Base-by-base conservation (phyloP, 2,888 invertebrate species). In the Drosophila histrio region DNA sequence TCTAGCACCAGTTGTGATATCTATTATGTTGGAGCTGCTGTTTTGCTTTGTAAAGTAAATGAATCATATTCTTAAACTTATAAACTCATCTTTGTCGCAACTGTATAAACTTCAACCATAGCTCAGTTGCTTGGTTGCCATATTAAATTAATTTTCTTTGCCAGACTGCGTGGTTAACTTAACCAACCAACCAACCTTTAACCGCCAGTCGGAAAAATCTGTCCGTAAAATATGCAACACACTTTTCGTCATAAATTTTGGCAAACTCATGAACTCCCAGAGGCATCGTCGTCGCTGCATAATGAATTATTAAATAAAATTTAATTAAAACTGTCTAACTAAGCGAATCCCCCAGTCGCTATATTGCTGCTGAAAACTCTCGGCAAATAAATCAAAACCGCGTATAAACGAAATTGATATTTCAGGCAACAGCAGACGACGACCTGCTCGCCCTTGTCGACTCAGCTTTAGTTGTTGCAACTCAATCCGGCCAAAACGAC, bases 291-390 rank as follows among this genome's bases (percentile, higher is more conserved):
- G 28, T 36, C 30, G 19, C 41, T 58, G 50, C 36, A 60, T 53
- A 59, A 77, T 88, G 63, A 86, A 82, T 86, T 59, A 86, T 79
- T 88, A 87, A 88, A 77, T 71, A 39, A 59, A 88, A 86, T 86
- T 82, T 83, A 82, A 82, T 82, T 88, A 88, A 88, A 86, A 82
- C 46, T 70, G 77, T 71, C 79, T 65, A 71, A 64, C 64, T 83
- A 68, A 72, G 70, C 60, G 56, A 61, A 62, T 50, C 34, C 74
- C 58, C 43, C 43, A 54, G 80, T 74, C 39, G 44, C 60, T 62
- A 53, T 50, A 67, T 15, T 44, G 41, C 57, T 34, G 60, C 64
- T 43, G 36, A 47, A 43, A 54, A 56, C 54, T 49, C 57, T 43
- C 52, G 43, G 53, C 78, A 64, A 74, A 87, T 80, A 81, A 84